Conservation (phyloP, 2,113 vertebrate genomes). For the Dromaius novaehollandiae region DNA sequence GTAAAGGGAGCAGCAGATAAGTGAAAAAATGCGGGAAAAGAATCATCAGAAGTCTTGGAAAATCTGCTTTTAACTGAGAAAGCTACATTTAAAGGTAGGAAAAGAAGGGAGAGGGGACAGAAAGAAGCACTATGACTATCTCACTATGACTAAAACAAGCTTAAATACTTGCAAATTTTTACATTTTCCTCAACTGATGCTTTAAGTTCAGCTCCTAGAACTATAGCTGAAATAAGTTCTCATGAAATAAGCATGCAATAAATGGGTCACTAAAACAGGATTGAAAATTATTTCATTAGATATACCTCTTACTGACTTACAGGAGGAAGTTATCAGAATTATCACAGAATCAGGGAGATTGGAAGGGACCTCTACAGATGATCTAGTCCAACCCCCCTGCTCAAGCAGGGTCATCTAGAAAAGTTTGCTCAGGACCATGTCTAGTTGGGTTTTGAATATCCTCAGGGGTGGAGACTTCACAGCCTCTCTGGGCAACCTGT, state of each 20-base stretch:
- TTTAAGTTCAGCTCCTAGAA: neutral
- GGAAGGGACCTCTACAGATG: neutral
- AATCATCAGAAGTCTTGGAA: neutral
- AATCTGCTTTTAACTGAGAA: neutral
- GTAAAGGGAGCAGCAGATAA: neutral
- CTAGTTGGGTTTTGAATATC: neutral
- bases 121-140: neutral
- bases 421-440: neutral
- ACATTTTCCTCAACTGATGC: neutral
- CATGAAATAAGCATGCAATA: neutral
- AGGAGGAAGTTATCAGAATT: neutral
- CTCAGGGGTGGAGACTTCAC: neutral
- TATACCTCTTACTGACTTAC: neutral
- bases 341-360: neutral
- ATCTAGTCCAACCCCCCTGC: fast-evolving
- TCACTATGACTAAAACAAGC: neutral
- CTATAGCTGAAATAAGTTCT: neutral
- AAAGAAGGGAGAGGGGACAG: neutral
- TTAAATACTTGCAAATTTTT: neutral
- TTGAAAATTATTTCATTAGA: neutral
- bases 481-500: neutral
- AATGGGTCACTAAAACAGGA: neutral
- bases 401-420: neutral
- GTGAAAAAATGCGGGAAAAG: neutral
- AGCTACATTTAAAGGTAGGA: neutral